Conservation (phyloP, 2,797 vertebrate genomes). For the Lacerta viridis region DNA sequence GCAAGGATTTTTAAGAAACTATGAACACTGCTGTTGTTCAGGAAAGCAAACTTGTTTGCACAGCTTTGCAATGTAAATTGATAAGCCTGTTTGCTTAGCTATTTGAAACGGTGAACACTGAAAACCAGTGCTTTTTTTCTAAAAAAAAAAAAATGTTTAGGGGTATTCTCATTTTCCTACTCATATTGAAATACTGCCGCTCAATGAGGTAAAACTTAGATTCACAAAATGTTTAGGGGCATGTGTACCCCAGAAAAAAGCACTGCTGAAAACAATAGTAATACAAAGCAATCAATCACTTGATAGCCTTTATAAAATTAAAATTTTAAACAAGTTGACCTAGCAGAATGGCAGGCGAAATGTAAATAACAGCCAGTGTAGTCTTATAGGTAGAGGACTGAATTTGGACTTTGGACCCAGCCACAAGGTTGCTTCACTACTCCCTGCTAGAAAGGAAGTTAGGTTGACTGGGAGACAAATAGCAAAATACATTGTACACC, state of each 20-base stretch:
- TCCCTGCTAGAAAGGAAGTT: background rate
- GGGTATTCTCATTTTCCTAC: too few species aligned
- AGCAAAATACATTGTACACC: background rate
- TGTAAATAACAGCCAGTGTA: background rate
- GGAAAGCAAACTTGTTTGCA: background rate
- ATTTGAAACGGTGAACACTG: background rate
- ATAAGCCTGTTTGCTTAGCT: conserved; percentile 11
- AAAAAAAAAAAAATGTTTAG: too few species aligned
- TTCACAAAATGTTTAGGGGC: too few species aligned
- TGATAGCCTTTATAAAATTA: background rate
- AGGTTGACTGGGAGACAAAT: background rate
- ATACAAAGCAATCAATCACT: background rate
- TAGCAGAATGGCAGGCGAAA: background rate
- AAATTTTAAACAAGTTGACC: background rate
- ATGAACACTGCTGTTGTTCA: background rate
- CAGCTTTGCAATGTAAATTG: background rate
- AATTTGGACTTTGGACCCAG: background rate
- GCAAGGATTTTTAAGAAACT: conserved; percentile 24
- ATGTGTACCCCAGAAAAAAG: too few species aligned
- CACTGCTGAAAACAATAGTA: too few species aligned
- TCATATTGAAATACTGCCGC: too few species aligned
- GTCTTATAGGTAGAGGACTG: background rate
- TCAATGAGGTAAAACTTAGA: too few species aligned
- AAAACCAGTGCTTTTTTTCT: background rate
- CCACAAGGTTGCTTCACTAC: background rate